phyloP scores from a whole-genome alignment of 2,888 invertebrate species.

The Lasioglossum pauxillum region DNA sequence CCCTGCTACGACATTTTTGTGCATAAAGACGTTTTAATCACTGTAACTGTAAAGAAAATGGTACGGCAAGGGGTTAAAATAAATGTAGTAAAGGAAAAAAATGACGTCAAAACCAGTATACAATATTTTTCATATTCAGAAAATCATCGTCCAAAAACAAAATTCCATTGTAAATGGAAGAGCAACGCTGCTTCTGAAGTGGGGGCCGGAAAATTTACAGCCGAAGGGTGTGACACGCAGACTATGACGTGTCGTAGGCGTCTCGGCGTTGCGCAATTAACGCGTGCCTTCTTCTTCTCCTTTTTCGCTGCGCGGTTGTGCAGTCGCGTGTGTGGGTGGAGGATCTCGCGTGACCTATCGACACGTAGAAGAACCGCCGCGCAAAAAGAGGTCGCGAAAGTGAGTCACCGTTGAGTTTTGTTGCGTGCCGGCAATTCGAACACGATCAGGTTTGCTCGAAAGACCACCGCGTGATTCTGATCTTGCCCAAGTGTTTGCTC shows the following conservation, averaged over 20 bases:
- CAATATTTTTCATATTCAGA: background rate
- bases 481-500: background rate
- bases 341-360: slow-evolving; percentile 34
- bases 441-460: background rate
- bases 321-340: slow-evolving; percentile 2
- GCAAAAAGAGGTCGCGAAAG: slow-evolving; percentile 54
- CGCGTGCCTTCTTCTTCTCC: slow-evolving; percentile 5
- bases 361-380: slow-evolving; percentile 30
- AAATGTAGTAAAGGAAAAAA: too few species aligned
- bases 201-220: background rate
- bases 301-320: background rate
- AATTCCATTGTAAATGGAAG: background rate
- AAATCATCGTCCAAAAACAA: background rate
- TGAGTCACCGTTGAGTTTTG: slow-evolving; percentile 45
- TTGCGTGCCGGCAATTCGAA: slow-evolving; percentile 30
- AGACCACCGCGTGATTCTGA: background rate
- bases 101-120: too few species aligned
- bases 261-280: background rate
- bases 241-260: background rate
- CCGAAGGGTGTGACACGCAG: background rate
- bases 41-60: too few species aligned
- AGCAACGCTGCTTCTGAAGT: too few species aligned
- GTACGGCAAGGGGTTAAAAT: too few species aligned
- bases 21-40: too few species aligned
- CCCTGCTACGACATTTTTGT: too few species aligned